A percentile compares a stretch with the other conserved stretches of the same genome.
Evolutionary conservation across 2,113 vertebrate species (phyloP).

Genomic region (Montifringilla adamsi): DNA sequence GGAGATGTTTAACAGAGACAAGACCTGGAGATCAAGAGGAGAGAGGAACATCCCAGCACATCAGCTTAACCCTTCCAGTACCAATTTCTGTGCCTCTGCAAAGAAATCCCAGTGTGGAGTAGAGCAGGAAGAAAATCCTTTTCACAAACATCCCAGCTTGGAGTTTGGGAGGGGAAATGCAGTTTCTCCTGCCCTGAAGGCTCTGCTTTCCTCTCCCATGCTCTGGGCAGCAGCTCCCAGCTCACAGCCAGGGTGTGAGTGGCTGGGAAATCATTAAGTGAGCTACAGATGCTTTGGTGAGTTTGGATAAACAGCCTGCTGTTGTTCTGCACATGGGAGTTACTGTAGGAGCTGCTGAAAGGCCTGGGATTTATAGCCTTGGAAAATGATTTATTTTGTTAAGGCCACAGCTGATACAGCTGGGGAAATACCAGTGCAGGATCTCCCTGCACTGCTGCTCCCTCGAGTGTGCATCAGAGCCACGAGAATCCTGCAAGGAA

Average conservation of each 20-base stretch:
- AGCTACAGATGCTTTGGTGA: neutral
- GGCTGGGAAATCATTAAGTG: neutral
- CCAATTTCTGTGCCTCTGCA: neutral
- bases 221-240: neutral
- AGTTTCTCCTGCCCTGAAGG: neutral
- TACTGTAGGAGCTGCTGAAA: slow-evolving; percentile 47
- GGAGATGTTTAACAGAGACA: slow-evolving; percentile 50
- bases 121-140: neutral
- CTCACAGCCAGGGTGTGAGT: neutral
- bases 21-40: slow-evolving; percentile 1
- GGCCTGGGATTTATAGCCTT: slow-evolving; percentile 11
- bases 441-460: neutral
- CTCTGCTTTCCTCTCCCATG: neutral
- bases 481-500: fast-evolving
- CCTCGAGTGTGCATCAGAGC: neutral
- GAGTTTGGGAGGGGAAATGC: neutral
- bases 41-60: neutral
- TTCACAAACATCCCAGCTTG: neutral
- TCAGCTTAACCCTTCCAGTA: slow-evolving; percentile 22
- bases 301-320: slow-evolving; percentile 43
- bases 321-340: slow-evolving; percentile 32
- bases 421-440: neutral
- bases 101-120: neutral
- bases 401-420: slow-evolving; percentile 42
- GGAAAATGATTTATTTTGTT: slow-evolving; percentile 36